Evolutionary conservation across 2,113 vertebrate species (phyloP), one percentile per base, ranked within the genome.

Genomic region (Microtus montanus): DNA sequence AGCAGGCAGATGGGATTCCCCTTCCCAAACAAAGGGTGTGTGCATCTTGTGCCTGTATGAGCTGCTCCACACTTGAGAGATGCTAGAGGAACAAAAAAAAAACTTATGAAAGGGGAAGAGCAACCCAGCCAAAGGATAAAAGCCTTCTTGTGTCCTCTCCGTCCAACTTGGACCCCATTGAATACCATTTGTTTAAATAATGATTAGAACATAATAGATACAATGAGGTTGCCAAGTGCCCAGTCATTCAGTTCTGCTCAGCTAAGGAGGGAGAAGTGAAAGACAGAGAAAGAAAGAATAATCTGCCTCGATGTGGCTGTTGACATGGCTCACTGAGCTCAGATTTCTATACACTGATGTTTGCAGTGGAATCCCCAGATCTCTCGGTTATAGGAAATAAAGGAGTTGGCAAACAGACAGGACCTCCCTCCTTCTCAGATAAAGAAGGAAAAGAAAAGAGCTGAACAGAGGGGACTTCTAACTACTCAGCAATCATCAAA

Each of bases 141-240:
- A 96, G 92, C 82, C 87, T 91, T 90, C 93, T 95, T 96, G 95
- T 78, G 63, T 96, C 70, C 93, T 66, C 84, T 71, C 26, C 84
- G 87, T 95, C 91, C 75, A 41, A 24, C 93, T 96, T 92, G 90
- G 90, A 87, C 82, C 77, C 77, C 91, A 89, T 44, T 74, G 91
- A 94, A 93, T 97, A 94, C 92, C 89, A 92, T 93, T 96, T 97
- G 91, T 97, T 97, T 97, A 92, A 90, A 94, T 96, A 95, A 87
- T 95, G 95, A 92, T 95, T 93, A 87, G 91, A 95, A 92, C 96
- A 97, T n/a, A 97, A 95, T 92, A 94, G 97, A 97, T 94, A 66
- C 5, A 4, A 93, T 93, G 88, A 95, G 82, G 93, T 95, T 97
- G 96, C 94, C 97, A 96, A 2, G 47, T 86, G 86, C 96, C 77